Conservation (phyloP, 1,140 invertebrate species). For the Drosophila cardini region DNA sequence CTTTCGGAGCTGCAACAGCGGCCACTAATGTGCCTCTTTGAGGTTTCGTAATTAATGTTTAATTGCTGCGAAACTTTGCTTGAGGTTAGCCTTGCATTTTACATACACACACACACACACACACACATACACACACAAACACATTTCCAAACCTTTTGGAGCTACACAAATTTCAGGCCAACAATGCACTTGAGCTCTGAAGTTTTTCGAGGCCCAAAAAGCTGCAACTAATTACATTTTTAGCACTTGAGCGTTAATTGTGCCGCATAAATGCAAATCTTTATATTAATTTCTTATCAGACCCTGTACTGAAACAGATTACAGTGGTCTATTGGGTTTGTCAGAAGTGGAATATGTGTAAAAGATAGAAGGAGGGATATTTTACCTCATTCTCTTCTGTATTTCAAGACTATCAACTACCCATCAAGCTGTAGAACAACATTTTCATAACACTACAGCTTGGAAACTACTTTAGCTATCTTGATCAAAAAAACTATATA, state of each 20-base stretch:
- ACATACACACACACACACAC: constrained; percentile 14
- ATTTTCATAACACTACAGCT: no score
- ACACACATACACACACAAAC: constrained; percentile 10
- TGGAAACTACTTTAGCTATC: no score
- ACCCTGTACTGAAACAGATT: no score
- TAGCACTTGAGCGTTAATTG: constrained; percentile 18
- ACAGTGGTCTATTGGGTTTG: no score
- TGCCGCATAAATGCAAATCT: neutral
- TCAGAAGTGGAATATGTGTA: no score
- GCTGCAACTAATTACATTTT: constrained; percentile 16
- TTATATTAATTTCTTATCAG: neutral
- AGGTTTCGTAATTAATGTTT: constrained; percentile 68
- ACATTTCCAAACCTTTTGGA: neutral
- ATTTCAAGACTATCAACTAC: no score
- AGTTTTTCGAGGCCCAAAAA: constrained; percentile 2
- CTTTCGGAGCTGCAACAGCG: constrained; percentile 37
- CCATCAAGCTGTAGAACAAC: no score
- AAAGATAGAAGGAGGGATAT: no score
- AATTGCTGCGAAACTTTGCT: constrained; percentile 58
- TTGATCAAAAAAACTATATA: no score
- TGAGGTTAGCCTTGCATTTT: constrained; percentile 37
- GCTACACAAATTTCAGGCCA: neutral
- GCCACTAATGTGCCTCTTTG: constrained; percentile 73
- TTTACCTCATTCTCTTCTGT: no score
- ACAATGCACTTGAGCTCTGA: constrained; percentile 17